phyloP scores from a whole-genome alignment of 1,140 invertebrate genomes.

The Sminthurides bifidus region DNA sequence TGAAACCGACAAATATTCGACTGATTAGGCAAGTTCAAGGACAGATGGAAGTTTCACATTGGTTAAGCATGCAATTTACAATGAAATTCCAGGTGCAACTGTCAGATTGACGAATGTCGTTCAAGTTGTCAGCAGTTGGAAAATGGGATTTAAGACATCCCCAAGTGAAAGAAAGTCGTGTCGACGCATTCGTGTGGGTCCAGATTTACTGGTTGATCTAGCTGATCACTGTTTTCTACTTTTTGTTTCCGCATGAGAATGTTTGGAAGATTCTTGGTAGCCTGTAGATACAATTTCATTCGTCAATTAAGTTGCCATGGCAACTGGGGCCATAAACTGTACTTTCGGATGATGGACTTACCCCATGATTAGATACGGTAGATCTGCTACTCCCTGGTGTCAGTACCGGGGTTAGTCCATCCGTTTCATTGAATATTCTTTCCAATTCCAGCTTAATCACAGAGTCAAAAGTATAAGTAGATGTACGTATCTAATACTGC shows the following conservation, averaged over 20 bases:
- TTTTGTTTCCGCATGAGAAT: conserved; percentile 3
- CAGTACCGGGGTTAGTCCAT: too few species aligned
- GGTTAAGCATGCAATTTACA: neutral
- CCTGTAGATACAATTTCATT: too few species aligned
- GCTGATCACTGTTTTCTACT: neutral
- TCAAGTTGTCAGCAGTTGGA: neutral
- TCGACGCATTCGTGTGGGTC: conserved; percentile 8
- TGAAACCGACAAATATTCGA: neutral
- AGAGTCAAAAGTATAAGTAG: too few species aligned
- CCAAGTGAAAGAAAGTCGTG: conserved; percentile 3
- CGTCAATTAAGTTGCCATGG: too few species aligned
- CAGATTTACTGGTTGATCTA: neutral
- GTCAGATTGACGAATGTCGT: neutral
- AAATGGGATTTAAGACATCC: neutral
- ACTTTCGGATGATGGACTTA: too few species aligned
- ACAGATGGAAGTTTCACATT: neutral
- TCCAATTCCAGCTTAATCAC: too few species aligned
- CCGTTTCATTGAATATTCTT: too few species aligned
- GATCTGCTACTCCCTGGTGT: too few species aligned
- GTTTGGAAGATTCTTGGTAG: neutral
- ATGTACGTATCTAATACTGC: too few species aligned
- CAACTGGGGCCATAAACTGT: too few species aligned
- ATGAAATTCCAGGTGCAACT: conserved; percentile 8
- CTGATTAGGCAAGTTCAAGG: neutral
- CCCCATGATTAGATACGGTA: too few species aligned